Evolutionary conservation across 2,797 vertebrate species (phyloP).

Genomic region (Naso thynnoides): DNA sequence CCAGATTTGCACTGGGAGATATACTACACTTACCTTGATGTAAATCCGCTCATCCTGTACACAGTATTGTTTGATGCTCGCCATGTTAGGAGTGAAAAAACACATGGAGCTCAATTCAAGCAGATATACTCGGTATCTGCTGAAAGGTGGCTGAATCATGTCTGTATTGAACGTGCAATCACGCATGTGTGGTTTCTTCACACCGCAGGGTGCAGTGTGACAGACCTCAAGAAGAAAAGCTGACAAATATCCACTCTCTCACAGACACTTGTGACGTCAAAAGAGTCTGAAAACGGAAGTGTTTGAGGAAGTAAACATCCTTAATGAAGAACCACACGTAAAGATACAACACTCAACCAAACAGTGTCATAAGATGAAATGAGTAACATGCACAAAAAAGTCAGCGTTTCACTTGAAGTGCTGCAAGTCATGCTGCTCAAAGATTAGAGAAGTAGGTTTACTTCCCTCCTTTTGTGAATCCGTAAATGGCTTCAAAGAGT

Average conservation of each 20-base stretch:
- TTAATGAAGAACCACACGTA: background rate
- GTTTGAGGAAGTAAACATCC: conserved; percentile 53
- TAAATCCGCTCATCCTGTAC: conserved; percentile 60
- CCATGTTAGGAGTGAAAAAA: conserved; percentile 61
- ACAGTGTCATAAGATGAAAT: conserved; percentile 8
- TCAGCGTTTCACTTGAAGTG: background rate
- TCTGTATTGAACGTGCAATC: conserved; percentile 31
- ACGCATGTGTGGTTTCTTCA: conserved; percentile 54
- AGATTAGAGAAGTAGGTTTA: conserved; percentile 10
- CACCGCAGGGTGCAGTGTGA: conserved; percentile 68
- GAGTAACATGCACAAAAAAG: background rate
- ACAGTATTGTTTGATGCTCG: conserved; percentile 55
- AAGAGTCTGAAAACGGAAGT: conserved; percentile 29
- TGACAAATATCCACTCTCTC: conserved; percentile 44
- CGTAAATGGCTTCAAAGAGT: background rate
- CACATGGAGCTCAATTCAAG: conserved; percentile 58
- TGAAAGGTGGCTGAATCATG: conserved; percentile 70
- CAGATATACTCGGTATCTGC: conserved; percentile 66
- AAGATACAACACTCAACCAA: too few relatives aligned
- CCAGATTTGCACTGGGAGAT: conserved; percentile 30
- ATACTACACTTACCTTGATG: conserved; percentile 54
- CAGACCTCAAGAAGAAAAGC: conserved; percentile 49
- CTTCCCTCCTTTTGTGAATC: background rate
- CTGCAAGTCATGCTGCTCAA: background rate
- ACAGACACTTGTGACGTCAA: conserved; percentile 26